phyloP scores from a whole-genome alignment of 2,797 vertebrate species.

The Alfaro cultratus region DNA sequence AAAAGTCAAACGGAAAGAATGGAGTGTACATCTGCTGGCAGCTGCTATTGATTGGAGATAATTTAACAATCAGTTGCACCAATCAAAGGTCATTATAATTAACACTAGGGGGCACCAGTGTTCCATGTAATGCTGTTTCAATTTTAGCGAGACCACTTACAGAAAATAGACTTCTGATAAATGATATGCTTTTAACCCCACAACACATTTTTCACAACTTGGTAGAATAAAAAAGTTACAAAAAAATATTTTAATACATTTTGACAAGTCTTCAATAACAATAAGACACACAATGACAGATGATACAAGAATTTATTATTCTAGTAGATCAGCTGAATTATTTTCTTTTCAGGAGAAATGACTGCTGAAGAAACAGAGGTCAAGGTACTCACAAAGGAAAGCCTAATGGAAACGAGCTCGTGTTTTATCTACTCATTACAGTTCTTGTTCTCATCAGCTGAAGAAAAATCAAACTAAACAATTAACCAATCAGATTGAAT shows the following conservation, averaged over 20 bases:
- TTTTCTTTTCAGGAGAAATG: constrained; percentile 55
- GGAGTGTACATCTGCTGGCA: constrained; percentile 22
- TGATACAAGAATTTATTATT: constrained; percentile 50
- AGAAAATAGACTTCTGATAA: constrained; percentile 56
- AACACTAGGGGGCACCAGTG: constrained; percentile 85
- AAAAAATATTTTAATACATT: constrained; percentile 74
- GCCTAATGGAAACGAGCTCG: constrained; percentile 64
- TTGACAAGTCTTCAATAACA: constrained; percentile 63
- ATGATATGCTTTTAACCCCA: constrained; percentile 60
- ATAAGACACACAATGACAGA: constrained; percentile 50
- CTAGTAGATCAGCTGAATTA: constrained; percentile 47
- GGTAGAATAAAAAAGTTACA: constrained; percentile 62
- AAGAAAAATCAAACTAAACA: constrained; percentile 50
- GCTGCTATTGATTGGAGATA: constrained; percentile 54
- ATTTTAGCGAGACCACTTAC: constrained; percentile 38
- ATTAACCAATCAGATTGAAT: constrained; percentile 45
- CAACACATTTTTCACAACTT: constrained; percentile 53
- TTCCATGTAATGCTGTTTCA: constrained; percentile 70
- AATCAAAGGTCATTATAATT: constrained; percentile 64
- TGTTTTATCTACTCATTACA: constrained; percentile 49
- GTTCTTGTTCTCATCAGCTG: constrained; percentile 35
- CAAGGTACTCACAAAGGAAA: constrained; percentile 61
- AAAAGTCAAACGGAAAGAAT: background rate
- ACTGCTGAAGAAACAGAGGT: constrained; percentile 52
- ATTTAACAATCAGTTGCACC: constrained; percentile 50